Evolutionary conservation across 2,113 vertebrate species (phyloP).

Genomic region (Lucifuga dentata): DNA sequence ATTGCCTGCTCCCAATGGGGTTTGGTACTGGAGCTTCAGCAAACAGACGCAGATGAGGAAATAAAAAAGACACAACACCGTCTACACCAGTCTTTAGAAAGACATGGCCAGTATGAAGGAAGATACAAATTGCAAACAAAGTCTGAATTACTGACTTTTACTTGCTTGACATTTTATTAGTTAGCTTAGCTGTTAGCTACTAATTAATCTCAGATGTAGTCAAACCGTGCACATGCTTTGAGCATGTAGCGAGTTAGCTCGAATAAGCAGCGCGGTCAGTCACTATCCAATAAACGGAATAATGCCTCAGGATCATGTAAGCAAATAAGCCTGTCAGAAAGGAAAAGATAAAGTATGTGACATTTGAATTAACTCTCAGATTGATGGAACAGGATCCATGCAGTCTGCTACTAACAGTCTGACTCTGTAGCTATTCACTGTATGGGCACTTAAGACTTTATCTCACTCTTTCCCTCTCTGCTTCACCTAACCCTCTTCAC

Average conservation of each 20-base stretch:
- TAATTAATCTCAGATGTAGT: background rate
- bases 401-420: conserved; percentile 41
- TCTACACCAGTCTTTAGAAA: conserved; percentile 7
- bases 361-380: conserved; percentile 26
- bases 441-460: conserved; percentile 63
- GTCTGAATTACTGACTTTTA: background rate
- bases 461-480: conserved; percentile 39
- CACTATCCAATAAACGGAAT: conserved; percentile 13
- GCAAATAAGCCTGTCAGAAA: conserved; percentile 8
- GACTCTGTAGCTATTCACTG: conserved; percentile 46
- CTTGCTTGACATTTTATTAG: background rate
- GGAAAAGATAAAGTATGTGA: conserved; percentile 28
- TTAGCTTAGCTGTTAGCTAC: background rate
- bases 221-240: background rate
- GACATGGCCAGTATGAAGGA: background rate
- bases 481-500: conserved; percentile 69
- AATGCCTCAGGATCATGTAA: background rate
- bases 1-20: conserved; percentile 41
- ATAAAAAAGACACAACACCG: conserved; percentile 1
- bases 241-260: background rate
- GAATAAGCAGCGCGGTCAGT: background rate
- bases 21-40: conserved; percentile 11
- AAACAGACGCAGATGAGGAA: conserved; percentile 29
- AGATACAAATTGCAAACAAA: background rate
- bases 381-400: conserved; percentile 24